Conservation (phyloP, 2,113 vertebrate genomes). For the Coptodon bakossiorum region DNA sequence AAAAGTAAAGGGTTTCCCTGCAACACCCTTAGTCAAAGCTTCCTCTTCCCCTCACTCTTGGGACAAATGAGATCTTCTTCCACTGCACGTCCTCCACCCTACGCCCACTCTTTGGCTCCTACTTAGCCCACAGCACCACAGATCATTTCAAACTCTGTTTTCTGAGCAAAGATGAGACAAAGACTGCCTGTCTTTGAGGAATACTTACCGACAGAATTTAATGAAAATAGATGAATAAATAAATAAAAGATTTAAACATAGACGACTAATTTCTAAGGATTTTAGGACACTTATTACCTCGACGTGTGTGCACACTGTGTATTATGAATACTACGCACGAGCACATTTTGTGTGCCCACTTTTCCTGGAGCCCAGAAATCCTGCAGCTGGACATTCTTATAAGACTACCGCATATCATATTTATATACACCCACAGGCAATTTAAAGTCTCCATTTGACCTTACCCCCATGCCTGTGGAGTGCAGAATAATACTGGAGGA, state of each 20-base stretch:
- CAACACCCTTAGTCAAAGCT: not conserved
- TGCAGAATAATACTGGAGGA: not conserved
- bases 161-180: not conserved
- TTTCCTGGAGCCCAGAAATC: not conserved
- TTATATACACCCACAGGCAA: not conserved
- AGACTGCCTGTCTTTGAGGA: not conserved
- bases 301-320: not conserved
- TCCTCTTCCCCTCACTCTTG: not conserved
- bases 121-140: not conserved
- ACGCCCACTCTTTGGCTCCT: not conserved
- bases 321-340: not conserved
- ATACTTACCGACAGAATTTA: not conserved
- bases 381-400: not conserved
- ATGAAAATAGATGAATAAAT: not conserved
- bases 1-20: not conserved
- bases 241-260: not conserved
- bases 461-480: not conserved
- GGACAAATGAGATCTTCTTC: not conserved
- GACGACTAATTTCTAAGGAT: not conserved
- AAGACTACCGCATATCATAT: not conserved
- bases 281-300: not conserved
- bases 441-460: not conserved
- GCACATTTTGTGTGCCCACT: not conserved
- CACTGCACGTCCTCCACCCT: not conserved
- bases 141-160: not conserved